Percentiles rank a stretch among this genome's conserved stretches.
Evolutionary conservation across 1,140 invertebrate genomes (phyloP).

Genomic region (Drosophila varians): DNA sequence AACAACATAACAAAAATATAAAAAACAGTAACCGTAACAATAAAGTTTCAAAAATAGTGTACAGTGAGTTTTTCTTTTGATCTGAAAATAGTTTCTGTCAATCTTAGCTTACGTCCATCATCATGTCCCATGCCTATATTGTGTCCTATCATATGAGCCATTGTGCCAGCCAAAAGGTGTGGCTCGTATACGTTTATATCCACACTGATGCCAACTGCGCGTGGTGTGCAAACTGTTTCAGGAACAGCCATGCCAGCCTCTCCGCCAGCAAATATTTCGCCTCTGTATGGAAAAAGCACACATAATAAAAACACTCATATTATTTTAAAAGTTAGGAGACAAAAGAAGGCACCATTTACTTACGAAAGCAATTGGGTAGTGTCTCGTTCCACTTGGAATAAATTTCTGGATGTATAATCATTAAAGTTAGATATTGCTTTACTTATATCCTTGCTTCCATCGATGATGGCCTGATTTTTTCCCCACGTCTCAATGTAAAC

Average conservation of each 20-base stretch:
- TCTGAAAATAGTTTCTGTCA: neutral
- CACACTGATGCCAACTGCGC: slow-evolving; percentile 95
- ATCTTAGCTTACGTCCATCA: slow-evolving; percentile 88
- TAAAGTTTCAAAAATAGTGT: too few relatives aligned
- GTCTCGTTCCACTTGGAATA: slow-evolving; percentile 93
- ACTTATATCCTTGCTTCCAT: slow-evolving; percentile 92
- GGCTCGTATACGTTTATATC: slow-evolving; percentile 97
- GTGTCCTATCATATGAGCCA: slow-evolving; percentile 98
- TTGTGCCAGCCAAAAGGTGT: slow-evolving; percentile 95
- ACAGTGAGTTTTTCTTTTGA: neutral
- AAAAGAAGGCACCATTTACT: slow-evolving; percentile 82
- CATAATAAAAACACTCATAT: neutral
- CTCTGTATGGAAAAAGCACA: slow-evolving; percentile 86
- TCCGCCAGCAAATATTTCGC: slow-evolving; percentile 91
- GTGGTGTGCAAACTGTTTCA: slow-evolving; percentile 94
- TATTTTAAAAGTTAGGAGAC: neutral
- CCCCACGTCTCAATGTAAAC: slow-evolving; percentile 98
- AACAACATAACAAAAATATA: too few relatives aligned
- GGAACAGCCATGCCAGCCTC: slow-evolving; percentile 96
- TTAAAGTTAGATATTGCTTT: slow-evolving; percentile 94
- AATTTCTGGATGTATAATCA: slow-evolving; percentile 92
- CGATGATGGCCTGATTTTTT: slow-evolving; percentile 92
- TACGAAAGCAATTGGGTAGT: slow-evolving; percentile 96
- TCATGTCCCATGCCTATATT: slow-evolving; percentile 98
- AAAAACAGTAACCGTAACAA: too few relatives aligned